Percentiles rank a stretch among this genome's conserved stretches.
These are phyloP conservation scores for Pithys albifrons DNA, from an alignment of 2,113 vertebrate genomes.

Conservation along the genomic window DNA sequence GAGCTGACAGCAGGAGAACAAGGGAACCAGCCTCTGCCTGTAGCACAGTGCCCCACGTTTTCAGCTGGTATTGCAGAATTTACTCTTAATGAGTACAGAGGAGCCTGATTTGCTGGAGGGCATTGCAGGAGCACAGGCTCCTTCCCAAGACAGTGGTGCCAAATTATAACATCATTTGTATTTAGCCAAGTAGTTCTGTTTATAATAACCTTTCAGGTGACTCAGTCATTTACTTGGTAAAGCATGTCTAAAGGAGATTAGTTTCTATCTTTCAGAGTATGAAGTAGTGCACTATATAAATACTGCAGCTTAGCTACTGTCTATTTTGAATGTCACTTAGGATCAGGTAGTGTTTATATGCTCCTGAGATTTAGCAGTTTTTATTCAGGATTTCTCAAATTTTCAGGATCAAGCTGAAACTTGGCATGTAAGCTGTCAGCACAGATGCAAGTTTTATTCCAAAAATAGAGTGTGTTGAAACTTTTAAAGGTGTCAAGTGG, in stretches of 20 bases:
- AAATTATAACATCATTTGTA: not conserved
- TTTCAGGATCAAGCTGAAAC: conserved; percentile 29
- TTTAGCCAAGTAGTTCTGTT: conserved; percentile 33
- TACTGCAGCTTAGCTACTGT: conserved; percentile 9
- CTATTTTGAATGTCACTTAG: conserved; percentile 37
- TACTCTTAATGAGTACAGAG: not conserved
- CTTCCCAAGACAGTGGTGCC: not conserved
- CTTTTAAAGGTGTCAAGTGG: conserved; percentile 35
- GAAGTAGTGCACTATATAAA: conserved; percentile 33
- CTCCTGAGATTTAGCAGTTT: conserved; percentile 21
- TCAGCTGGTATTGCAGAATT: not conserved
- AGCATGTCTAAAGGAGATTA: conserved; percentile 24
- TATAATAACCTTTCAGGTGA: conserved; percentile 45
- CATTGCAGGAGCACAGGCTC: not conserved
- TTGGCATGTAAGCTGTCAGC: conserved; percentile 43
- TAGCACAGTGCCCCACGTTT: not conserved
- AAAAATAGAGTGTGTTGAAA: conserved; percentile 39
- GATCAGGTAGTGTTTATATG: conserved; percentile 39
- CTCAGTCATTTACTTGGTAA: not conserved
- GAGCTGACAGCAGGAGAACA: not conserved
- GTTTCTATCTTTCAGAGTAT: not conserved
- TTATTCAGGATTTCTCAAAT: conserved; percentile 42
- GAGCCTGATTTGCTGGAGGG: not conserved
- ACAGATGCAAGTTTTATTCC: conserved; percentile 26
- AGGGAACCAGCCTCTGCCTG: not conserved